Evolutionary conservation across 2,888 invertebrate genomes (phyloP).

Genomic region (Pomacea canaliculata): DNA sequence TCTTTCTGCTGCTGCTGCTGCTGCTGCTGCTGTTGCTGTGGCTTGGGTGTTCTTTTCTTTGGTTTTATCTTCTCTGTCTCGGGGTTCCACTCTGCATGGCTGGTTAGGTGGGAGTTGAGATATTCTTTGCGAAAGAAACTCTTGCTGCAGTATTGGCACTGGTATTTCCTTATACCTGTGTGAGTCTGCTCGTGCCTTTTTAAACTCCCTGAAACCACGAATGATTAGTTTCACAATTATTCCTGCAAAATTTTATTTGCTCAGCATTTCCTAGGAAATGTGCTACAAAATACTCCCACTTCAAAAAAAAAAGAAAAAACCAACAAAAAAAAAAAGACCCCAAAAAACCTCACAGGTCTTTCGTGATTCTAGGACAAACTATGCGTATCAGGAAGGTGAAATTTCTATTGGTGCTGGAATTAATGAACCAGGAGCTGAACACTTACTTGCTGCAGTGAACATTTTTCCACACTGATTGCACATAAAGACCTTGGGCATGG

Average conservation of each 20-base stretch:
- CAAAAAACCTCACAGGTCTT: neutral
- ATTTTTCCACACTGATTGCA: constrained; percentile 49
- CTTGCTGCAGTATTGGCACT: constrained; percentile 50
- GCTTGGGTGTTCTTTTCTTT: constrained; percentile 2
- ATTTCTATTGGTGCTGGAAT: too few relatives aligned
- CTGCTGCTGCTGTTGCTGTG: too few relatives aligned
- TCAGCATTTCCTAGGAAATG: neutral
- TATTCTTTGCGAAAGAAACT: constrained; percentile 56
- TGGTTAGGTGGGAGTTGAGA: constrained; percentile 49
- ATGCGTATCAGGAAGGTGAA: too few relatives aligned
- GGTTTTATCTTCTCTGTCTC: constrained; percentile 21
- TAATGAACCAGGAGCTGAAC: too few relatives aligned
- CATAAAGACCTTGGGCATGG: constrained; percentile 45
- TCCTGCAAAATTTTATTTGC: neutral
- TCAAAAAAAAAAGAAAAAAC: neutral
- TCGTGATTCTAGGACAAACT: too few relatives aligned
- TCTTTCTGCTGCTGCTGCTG: constrained; percentile 8
- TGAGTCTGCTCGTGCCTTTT: constrained; percentile 56
- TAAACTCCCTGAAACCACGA: constrained; percentile 48
- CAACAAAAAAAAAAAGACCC: neutral
- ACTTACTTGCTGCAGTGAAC: constrained; percentile 53
- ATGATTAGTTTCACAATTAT: neutral
- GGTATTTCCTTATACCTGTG: constrained; percentile 50
- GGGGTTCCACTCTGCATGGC: constrained; percentile 40
- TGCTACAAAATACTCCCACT: neutral